Percentiles rank a stretch among this genome's conserved stretches.
These are phyloP conservation scores for Onychomys leucogaster DNA, from an alignment of 2,797 vertebrate species.

Conservation along the genomic window DNA sequence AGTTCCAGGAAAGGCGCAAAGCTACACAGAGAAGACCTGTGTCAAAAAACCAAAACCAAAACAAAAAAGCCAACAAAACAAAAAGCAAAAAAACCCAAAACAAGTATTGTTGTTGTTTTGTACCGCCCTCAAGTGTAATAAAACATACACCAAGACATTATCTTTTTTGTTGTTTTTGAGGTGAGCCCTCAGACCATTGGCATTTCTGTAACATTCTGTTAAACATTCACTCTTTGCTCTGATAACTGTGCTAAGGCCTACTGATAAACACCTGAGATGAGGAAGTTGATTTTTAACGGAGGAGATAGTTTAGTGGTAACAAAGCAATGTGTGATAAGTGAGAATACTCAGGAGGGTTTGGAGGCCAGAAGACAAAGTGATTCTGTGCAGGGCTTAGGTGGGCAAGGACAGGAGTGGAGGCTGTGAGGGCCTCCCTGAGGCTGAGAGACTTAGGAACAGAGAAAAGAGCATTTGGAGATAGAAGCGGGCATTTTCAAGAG, in stretches of 20 bases:
- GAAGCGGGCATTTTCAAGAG: background rate
- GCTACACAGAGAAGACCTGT: too few species aligned
- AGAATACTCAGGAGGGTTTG: conserved; percentile 13
- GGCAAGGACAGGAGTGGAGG: background rate
- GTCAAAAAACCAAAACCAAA: too few species aligned
- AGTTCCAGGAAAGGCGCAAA: too few species aligned
- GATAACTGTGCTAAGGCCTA: conserved; percentile 30
- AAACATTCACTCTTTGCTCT: conserved; percentile 42
- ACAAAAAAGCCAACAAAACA: too few species aligned
- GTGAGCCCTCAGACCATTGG: background rate
- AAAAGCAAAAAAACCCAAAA: too few species aligned
- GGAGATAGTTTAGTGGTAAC: conserved; percentile 51
- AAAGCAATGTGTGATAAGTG: conserved; percentile 20
- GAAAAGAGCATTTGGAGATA: background rate
- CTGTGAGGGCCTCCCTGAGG: background rate
- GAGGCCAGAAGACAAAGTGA: conserved; percentile 26
- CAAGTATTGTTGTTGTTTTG: too few species aligned
- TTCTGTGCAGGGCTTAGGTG: background rate
- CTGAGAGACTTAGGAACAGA: background rate
- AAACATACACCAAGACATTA: background rate
- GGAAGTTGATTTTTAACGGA: conserved; percentile 22
- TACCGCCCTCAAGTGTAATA: background rate
- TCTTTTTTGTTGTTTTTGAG: background rate
- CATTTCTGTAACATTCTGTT: background rate
- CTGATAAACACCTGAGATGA: background rate